These are phyloP conservation scores for Rhamnusium bicolor DNA, from an alignment of 2,888 invertebrate genomes.

Conservation along the genomic window DNA sequence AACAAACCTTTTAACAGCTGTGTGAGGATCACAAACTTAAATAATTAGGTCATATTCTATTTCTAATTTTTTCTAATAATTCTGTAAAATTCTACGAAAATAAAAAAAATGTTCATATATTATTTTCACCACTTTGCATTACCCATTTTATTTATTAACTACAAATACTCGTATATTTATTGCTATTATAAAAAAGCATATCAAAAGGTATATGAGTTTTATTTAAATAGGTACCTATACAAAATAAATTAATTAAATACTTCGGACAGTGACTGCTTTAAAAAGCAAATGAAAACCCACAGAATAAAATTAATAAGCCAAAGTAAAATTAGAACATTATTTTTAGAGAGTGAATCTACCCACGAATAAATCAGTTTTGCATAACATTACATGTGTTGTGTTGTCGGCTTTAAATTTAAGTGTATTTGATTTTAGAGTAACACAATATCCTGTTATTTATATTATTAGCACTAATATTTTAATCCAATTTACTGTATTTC, in stretches of 20 bases:
- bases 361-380: slow-evolving; percentile 3
- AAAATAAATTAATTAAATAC: not conserved
- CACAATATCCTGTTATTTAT: not conserved
- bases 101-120: no score
- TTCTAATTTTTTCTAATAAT: no score
- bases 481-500: not conserved
- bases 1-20: no score
- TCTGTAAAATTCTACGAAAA: no score
- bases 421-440: not conserved
- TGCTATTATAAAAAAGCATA: no score
- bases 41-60: no score
- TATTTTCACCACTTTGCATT: no score
- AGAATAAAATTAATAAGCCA: not conserved
- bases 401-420: not conserved
- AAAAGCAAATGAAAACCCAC: slow-evolving; percentile 2
- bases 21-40: no score
- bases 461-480: not conserved
- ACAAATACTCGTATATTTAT: no score
- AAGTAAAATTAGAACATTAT: not conserved
- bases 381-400: not conserved
- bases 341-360: slow-evolving; percentile 16
- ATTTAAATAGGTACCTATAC: no score
- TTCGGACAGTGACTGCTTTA: not conserved
- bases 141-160: no score
- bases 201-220: no score